Evolutionary conservation across 2,888 invertebrate species (phyloP), one percentile per base, ranked within the genome.

Genomic region (Andrena camellia): DNA sequence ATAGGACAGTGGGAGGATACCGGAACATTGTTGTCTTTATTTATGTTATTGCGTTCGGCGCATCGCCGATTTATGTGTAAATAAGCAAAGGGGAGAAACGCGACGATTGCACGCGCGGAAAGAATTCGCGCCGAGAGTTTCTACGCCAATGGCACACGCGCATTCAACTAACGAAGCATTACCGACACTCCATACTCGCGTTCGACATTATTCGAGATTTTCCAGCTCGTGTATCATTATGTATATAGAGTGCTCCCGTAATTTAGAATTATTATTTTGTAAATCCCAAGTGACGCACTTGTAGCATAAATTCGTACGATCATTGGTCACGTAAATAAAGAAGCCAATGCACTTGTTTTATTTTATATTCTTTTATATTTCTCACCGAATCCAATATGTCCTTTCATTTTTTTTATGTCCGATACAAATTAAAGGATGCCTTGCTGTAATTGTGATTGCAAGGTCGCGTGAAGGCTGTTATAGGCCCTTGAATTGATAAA

Each of bases 311-410:
- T 78, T 77, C 67, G 62, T 77, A 73, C 68, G 74, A 64, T 70
- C 77, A 62, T 83, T 74, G 79, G 81, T 81, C 74, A 73, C 79
- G 67, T 81, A 67, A 90, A 90, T 90, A 90, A 90, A 90, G 70
- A 80, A 78, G 81, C 69, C 78, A 73, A 83, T 84, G 82, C 81
- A 75, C 76, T 89, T 87, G 87, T 88, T 90, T 86, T 88, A 89
- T 71, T 78, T 76, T 23, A 79, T 7, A 67, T 13, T 57, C 6
- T 13, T 17, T 13, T 26, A 2, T 35, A 23, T 50, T 10, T 42
- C 29, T 35, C 31, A 17, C 10, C 5, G 8, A 2, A 8, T 17
- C 33, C 13, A 13, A 5, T 7, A 20, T 3, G 6, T 33, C 26
- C 23, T 31, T 35, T 20, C 17, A 17, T 20, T 62, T 17, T 10